phyloP scores from a whole-genome alignment of 2,113 vertebrate species.

The Phainopepla nitens region DNA sequence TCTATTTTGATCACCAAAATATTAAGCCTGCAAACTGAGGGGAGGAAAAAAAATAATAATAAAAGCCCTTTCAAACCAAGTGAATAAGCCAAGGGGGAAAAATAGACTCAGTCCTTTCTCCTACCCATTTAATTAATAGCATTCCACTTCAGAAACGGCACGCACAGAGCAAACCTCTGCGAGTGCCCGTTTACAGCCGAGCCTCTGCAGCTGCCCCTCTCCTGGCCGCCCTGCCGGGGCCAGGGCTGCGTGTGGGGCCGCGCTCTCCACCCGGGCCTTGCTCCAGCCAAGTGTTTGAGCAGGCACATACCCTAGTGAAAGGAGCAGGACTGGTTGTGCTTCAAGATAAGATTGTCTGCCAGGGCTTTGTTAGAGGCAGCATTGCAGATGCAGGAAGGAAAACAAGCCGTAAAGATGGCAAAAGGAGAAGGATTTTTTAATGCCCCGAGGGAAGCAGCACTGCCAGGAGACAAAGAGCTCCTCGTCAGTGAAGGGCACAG shows the following conservation, averaged over 20 bases:
- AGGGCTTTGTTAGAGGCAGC: slow-evolving; percentile 30
- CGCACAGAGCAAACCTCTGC: fast-evolving
- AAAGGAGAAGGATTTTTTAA: neutral
- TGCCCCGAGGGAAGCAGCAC: neutral
- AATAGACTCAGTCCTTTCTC: neutral
- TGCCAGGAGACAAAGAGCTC: neutral
- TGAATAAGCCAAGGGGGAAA: neutral
- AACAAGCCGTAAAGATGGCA: slow-evolving; percentile 34
- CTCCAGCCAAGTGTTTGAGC: neutral
- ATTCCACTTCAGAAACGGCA: neutral
- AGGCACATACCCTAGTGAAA: neutral
- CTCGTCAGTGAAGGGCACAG: neutral
- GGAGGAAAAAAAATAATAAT: neutral
- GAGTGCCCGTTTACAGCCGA: fast-evolving
- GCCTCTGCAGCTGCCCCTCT: neutral
- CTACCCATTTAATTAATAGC: neutral
- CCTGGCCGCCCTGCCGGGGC: neutral
- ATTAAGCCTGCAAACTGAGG: neutral
- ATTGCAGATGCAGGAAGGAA: slow-evolving; percentile 27
- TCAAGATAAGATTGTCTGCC: slow-evolving; percentile 43
- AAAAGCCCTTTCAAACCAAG: neutral
- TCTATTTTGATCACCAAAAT: neutral
- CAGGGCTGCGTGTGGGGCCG: fast-evolving
- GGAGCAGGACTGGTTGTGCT: neutral
- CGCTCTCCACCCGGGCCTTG: neutral